These are phyloP conservation scores for Sebastolobus altivelis DNA, from an alignment of 2,797 vertebrate species.

Conservation along the genomic window DNA sequence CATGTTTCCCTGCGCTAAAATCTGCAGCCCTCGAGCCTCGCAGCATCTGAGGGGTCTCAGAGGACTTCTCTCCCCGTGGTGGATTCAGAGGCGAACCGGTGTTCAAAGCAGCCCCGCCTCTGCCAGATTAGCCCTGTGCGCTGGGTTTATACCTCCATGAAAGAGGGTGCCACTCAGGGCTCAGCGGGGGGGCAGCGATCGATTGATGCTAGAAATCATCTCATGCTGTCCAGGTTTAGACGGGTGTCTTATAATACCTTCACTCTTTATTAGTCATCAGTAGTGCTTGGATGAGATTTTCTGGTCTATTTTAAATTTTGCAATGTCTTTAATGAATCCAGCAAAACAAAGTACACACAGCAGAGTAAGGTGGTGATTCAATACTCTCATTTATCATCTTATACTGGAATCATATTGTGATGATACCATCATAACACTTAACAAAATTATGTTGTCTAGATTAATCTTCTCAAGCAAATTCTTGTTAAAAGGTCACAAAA, in stretches of 20 bases:
- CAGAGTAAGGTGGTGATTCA: neutral
- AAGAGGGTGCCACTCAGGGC: slow-evolving; percentile 55
- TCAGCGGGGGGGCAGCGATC: slow-evolving; percentile 36
- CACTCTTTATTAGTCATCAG: slow-evolving; percentile 8
- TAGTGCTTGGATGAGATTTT: neutral
- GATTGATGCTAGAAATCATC: slow-evolving; percentile 23
- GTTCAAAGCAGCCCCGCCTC: slow-evolving; percentile 62
- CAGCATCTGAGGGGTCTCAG: slow-evolving; percentile 41
- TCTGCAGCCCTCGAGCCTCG: slow-evolving; percentile 8
- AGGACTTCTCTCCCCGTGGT: slow-evolving; percentile 34
- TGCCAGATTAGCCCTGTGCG: slow-evolving; percentile 45
- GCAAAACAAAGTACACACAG: neutral
- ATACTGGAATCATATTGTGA: neutral
- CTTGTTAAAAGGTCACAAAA: neutral
- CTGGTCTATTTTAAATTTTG: neutral
- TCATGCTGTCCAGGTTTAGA: slow-evolving; percentile 2
- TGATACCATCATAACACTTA: neutral
- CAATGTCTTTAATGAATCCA: neutral
- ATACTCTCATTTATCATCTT: neutral
- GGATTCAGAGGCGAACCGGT: slow-evolving; percentile 44
- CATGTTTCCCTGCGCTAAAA: slow-evolving; percentile 3
- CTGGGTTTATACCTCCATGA: slow-evolving; percentile 53
- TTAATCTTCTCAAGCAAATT: neutral
- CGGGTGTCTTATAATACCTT: neutral
- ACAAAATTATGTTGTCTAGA: neutral